These are phyloP conservation scores for Acleris holmiana DNA, from an alignment of 2,888 invertebrate genomes.

Conservation along the genomic window DNA sequence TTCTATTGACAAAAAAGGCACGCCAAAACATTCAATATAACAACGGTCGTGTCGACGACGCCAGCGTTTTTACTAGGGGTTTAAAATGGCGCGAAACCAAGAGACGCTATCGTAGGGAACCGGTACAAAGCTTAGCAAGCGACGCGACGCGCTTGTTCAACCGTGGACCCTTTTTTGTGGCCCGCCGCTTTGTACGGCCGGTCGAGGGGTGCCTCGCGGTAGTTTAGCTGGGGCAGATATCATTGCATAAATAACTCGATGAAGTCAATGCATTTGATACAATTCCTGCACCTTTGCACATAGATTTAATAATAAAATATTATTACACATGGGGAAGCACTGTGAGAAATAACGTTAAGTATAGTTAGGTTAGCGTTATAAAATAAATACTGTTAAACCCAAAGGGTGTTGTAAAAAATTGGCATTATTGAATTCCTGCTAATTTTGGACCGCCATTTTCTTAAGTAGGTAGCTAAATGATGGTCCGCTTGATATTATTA, in stretches of 20 bases:
- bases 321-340: constrained; percentile 11
- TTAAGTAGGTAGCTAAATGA: constrained; percentile 14
- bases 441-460: constrained; percentile 15
- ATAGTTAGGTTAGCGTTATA: constrained; percentile 16
- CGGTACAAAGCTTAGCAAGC: constrained; percentile 23
- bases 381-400: constrained; percentile 8
- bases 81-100: constrained; percentile 32
- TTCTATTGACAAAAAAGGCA: no score
- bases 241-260: constrained; percentile 31
- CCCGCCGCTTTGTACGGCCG: constrained; percentile 19
- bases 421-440: constrained; percentile 25
- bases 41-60: background rate
- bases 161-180: constrained; percentile 42
- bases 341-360: constrained; percentile 34
- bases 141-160: constrained; percentile 36
- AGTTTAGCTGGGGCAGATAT: constrained; percentile 41
- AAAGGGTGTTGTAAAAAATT: constrained; percentile 23
- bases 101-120: constrained; percentile 8
- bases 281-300: constrained; percentile 33
- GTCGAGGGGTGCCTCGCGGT: constrained; percentile 42
- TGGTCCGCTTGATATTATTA: background rate
- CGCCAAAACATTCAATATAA: no score
- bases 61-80: constrained; percentile 19
- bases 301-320: constrained; percentile 22
- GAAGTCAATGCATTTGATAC: constrained; percentile 32